Evolutionary conservation across 2,888 invertebrate species (phyloP), one percentile per base, ranked within the genome.

Genomic region (Herminia tarsipennalis): DNA sequence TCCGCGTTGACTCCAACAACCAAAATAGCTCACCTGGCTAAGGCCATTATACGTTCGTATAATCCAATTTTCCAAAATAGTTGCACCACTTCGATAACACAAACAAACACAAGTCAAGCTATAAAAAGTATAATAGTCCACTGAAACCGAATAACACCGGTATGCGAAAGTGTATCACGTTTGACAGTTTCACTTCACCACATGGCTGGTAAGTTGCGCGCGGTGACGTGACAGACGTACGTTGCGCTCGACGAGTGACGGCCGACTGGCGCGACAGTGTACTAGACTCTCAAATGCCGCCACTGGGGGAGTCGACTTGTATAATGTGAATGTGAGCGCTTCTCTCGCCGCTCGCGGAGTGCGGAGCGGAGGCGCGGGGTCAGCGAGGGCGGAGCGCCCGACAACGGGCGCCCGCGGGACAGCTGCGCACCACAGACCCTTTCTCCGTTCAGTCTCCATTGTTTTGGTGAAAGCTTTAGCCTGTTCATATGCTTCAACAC

Each of bases 11-110:
- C 87, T 87, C 79, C 83, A 89, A 83, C 88, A 88, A 88, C 88
- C 77, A 85, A 89, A 90, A 91, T 90, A 91, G 84, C 91, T 90
- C 83, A 91, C 91, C 91, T 91, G 86, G 91, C 91, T 91, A 91
- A 90, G 87, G 91, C 91, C 91, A 91, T 91, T 83, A 88, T 90
- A 84, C 86, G 81, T 84, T 88, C 83, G 88, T 88, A 88, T 83
- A 90, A 91, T 91, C 91, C 91, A 90, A 90, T 87, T 88, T 88
- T 87, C 86, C 86, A 83, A 84, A 78, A 75, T 76, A 75, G 73
- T 77, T 76, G 78, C 83, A 87, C 79, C 83, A 87, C 86, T 87
- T 81, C 66, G 79, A 78, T 71, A 75, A 79, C 88, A 88, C 87
- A 81, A 86, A 81, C 73, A 81, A 83, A 76, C 77, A 78, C 73